Evolutionary conservation across 2,797 vertebrate genomes (phyloP), one percentile per base, ranked within the genome.

Genomic region (Botia almorhae): DNA sequence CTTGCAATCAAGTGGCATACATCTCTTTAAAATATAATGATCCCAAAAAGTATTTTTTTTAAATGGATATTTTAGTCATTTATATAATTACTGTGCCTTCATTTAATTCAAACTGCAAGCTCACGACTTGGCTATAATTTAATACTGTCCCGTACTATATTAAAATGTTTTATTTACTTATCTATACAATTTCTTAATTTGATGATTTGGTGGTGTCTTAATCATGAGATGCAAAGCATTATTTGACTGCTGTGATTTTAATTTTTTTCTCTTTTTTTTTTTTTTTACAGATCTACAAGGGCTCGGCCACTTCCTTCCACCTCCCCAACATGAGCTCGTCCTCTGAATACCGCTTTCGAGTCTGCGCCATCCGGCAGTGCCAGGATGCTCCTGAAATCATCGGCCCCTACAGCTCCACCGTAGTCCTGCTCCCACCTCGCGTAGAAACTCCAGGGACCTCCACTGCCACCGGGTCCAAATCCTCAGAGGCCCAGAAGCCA

Each of bases 321-420:
- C 91, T 96, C 88, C 91, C 95, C 48, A 95, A 92, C 87, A 93
- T 98, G 76, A 97, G 97, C 90, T 91, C 94, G 83, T 96, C 91
- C 92, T 95, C 93, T 76, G 98, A 99, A 87, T 96, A 98, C 90
- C 96, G 97, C 79, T 98, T 99, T 89, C 93, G 97, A 0, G 93
- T 93, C 0, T 98, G 97, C 81, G 97, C 96, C 88, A 92, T 98
- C 88, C 93, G 97, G 70, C 97, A 97, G 93, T 98, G 96, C 94
- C 96, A 96, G 92, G 96, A 96, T 56, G 83, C 92, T 65, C 96
- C 96, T 6, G 98, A 98, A 89, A 94, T 98, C 60, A 88, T 95
- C 0, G 98, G 98, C 7, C 95, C 97, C 81, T 98, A 96, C 92
- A 98, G 97, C 86, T 84, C 95, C 68, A 96, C 96, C 0, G 95